Evolutionary conservation across 2,888 invertebrate species (phyloP).

Genomic region (Muscina levida): DNA sequence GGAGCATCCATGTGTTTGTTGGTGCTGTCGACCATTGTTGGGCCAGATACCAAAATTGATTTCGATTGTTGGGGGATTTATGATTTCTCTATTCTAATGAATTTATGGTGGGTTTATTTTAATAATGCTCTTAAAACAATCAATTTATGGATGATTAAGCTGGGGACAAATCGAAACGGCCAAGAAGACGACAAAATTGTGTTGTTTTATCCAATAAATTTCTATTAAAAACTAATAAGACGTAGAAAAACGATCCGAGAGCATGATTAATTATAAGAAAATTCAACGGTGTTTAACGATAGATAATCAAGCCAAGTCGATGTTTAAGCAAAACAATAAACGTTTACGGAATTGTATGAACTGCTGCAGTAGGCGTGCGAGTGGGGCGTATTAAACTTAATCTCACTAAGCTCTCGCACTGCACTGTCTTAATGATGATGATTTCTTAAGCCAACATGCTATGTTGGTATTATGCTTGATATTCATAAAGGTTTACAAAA

Average conservation of each 20-base stretch:
- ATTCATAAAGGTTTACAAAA: no score
- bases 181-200: background rate
- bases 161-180: constrained; percentile 7
- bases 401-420: no score
- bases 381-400: no score
- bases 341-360: no score
- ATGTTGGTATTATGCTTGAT: no score
- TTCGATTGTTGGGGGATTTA: constrained; percentile 54
- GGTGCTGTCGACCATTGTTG: constrained; percentile 5
- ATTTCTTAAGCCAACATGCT: no score
- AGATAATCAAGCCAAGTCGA: no score
- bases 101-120: constrained; percentile 59
- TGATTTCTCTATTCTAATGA: constrained; percentile 45
- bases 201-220: constrained; percentile 51
- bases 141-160: constrained; percentile 53
- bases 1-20: background rate
- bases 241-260: background rate
- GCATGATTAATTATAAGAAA: constrained; percentile 13
- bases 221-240: constrained; percentile 53
- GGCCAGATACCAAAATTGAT: constrained; percentile 56
- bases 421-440: no score
- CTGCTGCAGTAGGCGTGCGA: no score
- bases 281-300: no score
- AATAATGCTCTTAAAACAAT: constrained; percentile 61
- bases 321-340: no score